Conservation (phyloP, 2,888 invertebrate species). For the Leucophenga maculata region DNA sequence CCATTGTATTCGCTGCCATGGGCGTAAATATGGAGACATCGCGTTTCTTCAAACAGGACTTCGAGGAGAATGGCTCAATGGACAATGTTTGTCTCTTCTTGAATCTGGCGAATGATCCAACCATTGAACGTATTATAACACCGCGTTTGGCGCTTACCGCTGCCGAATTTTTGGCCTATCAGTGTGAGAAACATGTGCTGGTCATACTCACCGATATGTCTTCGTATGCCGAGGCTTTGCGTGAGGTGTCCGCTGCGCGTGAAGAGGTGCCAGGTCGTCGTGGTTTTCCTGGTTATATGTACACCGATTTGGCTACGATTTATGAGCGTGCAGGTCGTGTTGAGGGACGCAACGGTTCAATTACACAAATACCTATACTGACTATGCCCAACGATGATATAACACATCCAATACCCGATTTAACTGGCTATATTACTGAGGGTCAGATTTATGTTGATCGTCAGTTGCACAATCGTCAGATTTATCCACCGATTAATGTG, state of each 20-base stretch:
- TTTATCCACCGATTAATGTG: constrained; percentile 98
- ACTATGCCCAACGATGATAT: constrained; percentile 99
- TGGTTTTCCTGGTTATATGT: constrained; percentile 99
- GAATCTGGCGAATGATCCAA: constrained; percentile 98
- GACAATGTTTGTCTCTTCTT: constrained; percentile 99
- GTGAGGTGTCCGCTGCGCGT: constrained; percentile 98
- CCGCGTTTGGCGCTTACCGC: constrained; percentile 97
- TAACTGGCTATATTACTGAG: constrained; percentile 99
- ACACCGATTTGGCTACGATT: constrained; percentile 99
- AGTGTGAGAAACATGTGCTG: constrained; percentile 98
- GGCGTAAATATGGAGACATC: constrained; percentile 99
- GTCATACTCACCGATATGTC: constrained; percentile 99
- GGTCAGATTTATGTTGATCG: constrained; percentile 98
- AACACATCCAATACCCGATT: constrained; percentile 99
- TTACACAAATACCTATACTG: constrained; percentile 98
- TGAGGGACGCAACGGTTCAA: constrained; percentile 97
- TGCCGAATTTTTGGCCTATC: constrained; percentile 98
- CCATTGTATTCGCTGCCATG: constrained; percentile 99
- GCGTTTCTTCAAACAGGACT: constrained; percentile 98
- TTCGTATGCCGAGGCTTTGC: constrained; percentile 98
- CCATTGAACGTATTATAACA: constrained; percentile 99
- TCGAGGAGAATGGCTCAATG: constrained; percentile 97
- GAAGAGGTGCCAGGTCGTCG: constrained; percentile 99
- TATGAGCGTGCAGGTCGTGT: constrained; percentile 99
- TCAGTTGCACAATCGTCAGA: constrained; percentile 97